Evolutionary conservation across 2,797 vertebrate species (phyloP), one percentile per base, ranked within the genome.

Genomic region (Adelosebastes latens): DNA sequence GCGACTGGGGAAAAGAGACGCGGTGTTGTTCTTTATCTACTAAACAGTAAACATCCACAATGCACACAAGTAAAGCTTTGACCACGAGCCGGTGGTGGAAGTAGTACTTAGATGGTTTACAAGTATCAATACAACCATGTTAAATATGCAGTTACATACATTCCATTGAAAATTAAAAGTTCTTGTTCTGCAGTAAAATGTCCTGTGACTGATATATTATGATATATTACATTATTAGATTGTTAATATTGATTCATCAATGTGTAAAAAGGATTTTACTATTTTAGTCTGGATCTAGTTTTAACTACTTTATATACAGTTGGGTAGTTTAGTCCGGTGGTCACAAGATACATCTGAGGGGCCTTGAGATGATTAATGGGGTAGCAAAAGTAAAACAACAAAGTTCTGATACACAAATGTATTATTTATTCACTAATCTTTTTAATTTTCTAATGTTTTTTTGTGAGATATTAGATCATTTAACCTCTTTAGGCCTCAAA

Each of bases 1-100:
- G 77, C 61, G 55, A 81, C 63, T 80, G 34, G 34, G 55, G 60
- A 60, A 68, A 49, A 60, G 61, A 29, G 27, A 67, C 11, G 2
- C 36, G 60, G 10, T 55, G 34, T 49, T 76, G 77, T 81, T 64
- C 60, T 64, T 66, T 46, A 46, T 46, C 42, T 46, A 18, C 4
- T 6, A 2, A 14, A 59, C 24, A n/a, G n/a, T 14, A 42, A 65
- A 75, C 8, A 66, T 29, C 6, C n/a, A 34, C 16, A 46, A 16
- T 46, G 46, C 6, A 72, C 6, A 72, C 25, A 49, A 59, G 14
- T 34, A 58, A 29, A 39, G n/a, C 16, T 39, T n/a, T 66, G 18
- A 18, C 5, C 8, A 29, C 0, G 1, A 34, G 31, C 14, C 22
- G 53, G 2, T 22, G 5, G 20, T n/a, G 24, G 13, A 59, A 49